These are phyloP conservation scores for Galemys pyrenaicus DNA, from an alignment of 2,113 vertebrate genomes.

Conservation along the genomic window DNA sequence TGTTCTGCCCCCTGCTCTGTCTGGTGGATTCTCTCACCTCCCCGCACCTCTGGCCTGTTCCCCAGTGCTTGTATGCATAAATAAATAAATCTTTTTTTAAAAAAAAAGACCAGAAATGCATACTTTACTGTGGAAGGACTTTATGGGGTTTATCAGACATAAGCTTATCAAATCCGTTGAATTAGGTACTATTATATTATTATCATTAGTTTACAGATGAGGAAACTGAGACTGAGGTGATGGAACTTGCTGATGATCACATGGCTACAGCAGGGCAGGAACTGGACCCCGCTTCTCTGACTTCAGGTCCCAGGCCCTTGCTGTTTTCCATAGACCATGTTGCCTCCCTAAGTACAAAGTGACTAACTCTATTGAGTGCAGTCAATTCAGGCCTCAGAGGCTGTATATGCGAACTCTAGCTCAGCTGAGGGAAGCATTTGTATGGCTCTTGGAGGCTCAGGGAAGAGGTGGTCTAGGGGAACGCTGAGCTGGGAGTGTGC, in stretches of 20 bases:
- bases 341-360: neutral
- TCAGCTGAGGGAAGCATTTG: neutral
- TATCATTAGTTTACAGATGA: conserved; percentile 7
- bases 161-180: neutral
- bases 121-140: neutral
- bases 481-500: neutral
- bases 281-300: neutral
- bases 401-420: neutral
- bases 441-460: conserved; percentile 10
- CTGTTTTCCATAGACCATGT: neutral
- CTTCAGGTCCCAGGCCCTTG: neutral
- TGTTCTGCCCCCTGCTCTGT: no score
- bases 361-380: neutral
- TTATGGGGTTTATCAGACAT: neutral
- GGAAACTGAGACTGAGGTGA: neutral
- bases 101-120: neutral
- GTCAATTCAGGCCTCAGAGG: neutral
- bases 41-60: no score
- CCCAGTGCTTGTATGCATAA: no score
- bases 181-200: neutral
- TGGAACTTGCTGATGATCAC: neutral
- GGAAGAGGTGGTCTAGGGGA: neutral
- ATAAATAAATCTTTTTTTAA: no score
- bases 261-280: neutral
- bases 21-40: no score